Percentiles rank a stretch among this genome's conserved stretches.
phyloP scores from a whole-genome alignment of 2,888 invertebrate species.

The Drosophila borealis region DNA sequence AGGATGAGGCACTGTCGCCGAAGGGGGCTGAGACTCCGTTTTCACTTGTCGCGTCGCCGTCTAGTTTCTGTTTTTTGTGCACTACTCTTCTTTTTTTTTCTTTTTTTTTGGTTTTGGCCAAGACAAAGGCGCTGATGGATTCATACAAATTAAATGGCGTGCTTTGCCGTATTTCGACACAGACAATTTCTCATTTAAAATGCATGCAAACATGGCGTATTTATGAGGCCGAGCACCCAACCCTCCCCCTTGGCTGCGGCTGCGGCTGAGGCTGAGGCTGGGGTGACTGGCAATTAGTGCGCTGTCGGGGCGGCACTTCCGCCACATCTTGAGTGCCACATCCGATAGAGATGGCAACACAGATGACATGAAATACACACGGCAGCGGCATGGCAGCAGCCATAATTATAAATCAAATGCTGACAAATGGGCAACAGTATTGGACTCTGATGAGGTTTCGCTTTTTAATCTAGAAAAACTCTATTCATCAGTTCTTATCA shows the following conservation, averaged over 20 bases:
- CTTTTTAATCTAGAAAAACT: conserved; percentile 1
- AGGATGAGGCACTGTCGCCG: conserved; percentile 34
- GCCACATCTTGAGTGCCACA: conserved; percentile 68
- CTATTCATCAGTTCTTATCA: conserved; percentile 17
- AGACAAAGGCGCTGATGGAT: conserved; percentile 79
- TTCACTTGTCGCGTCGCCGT: conserved; percentile 62
- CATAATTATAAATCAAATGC: conserved; percentile 49
- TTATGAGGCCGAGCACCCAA: conserved; percentile 58
- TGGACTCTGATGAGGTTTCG: background rate
- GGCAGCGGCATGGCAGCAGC: conserved; percentile 21
- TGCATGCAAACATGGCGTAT: conserved; percentile 73
- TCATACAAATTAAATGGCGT: conserved; percentile 76
- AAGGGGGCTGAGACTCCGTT: conserved; percentile 29
- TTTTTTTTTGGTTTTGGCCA: conserved; percentile 32
- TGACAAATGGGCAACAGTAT: conserved; percentile 35
- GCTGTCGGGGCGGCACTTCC: conserved; percentile 59
- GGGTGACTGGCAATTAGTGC: conserved; percentile 65
- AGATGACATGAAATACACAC: conserved; percentile 26
- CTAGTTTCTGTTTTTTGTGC: conserved; percentile 26
- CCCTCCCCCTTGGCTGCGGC: background rate
- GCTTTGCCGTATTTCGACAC: conserved; percentile 51
- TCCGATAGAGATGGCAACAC: conserved; percentile 47
- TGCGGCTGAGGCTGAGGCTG: background rate
- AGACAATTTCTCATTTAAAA: conserved; percentile 78
- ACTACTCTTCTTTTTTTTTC: conserved; percentile 5